Conservation (phyloP, 2,797 vertebrate species). For the Scolopax bukidnonensis region DNA sequence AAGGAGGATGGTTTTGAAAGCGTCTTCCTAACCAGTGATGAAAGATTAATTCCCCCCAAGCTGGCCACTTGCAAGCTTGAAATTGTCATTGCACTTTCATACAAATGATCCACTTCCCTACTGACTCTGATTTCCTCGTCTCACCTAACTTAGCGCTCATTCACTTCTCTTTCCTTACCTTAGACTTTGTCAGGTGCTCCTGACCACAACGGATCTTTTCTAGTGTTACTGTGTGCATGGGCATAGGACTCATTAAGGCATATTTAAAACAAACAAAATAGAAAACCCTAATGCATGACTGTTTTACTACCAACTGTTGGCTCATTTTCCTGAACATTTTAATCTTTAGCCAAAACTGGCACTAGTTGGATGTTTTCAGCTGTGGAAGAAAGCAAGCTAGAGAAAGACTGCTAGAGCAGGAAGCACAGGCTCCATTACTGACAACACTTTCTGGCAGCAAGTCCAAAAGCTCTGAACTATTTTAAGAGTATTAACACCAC, state of each 20-base stretch:
- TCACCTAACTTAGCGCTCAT: not conserved
- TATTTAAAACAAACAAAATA: not conserved
- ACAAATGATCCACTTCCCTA: not conserved
- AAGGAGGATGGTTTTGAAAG: not conserved
- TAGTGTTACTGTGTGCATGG: not conserved
- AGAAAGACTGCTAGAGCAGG: not conserved
- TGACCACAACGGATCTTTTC: not conserved
- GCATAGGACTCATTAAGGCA: not conserved
- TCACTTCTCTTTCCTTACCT: not conserved
- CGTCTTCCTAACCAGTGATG: not conserved
- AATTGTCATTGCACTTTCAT: not conserved
- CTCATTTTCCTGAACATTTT: not conserved
- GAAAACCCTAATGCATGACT: not conserved
- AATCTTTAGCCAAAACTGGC: not conserved
- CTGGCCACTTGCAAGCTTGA: not conserved
- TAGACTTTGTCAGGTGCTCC: not conserved
- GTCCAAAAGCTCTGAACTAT: slow-evolving; percentile 46
- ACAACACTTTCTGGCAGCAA: not conserved
- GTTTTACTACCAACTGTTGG: not conserved
- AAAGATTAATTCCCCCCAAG: not conserved
- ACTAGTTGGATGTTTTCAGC: not conserved
- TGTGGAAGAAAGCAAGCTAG: not conserved
- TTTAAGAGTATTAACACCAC: slow-evolving; percentile 49
- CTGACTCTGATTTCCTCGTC: not conserved
- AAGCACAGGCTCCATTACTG: not conserved